Evolutionary conservation across 2,113 vertebrate species (phyloP), one percentile per base, ranked within the genome.

Genomic region (Ploceus nigricollis): DNA sequence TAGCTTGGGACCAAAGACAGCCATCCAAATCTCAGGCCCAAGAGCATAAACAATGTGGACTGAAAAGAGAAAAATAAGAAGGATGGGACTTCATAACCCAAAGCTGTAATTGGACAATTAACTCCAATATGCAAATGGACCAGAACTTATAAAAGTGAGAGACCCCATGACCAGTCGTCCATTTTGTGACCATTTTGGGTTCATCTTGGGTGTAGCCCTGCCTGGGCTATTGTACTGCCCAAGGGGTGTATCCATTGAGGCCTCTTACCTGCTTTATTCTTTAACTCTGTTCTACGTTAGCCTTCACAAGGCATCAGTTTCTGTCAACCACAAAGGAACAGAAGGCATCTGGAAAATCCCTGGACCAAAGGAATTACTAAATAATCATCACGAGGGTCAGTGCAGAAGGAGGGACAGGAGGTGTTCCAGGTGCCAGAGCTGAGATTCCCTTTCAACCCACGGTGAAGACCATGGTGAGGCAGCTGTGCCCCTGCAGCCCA

Each of bases 161-260:
- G 10, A 58, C 15, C 23, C 5, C 2, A 1, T 18, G 57, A 37
- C 35, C 3, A 4, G n/a, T 18, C 2, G 1, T 60, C 5, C 24
- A 27, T 60, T 60, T 60, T 37, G 16, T 37, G 35, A 27, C 24
- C 15, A 60, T 37, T 60, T 60, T 37, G 11, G 4, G 57, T 60
- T 60, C 35, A 16, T 7, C 56, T 57, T 10, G 33, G 33, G 13
- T 22, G 33, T 23, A 57, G 33, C 14, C 33, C 33, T 35, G 13
- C 14, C 33, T 30, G 51, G 15, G 15, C 24, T 37, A 10, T 60
- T 25, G 57, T 60, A 8, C 35, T 25, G 28, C 28, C 17, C 51
- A 54, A 31, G 10, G 16, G 10, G 16, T 37, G 24, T 16, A 60
- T 27, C 16, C 17, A 8, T 60, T 60, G 57, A 60, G n/a, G 16